Evolutionary conservation across 2,797 vertebrate species (phyloP).

Genomic region (Poliocrania exsul): DNA sequence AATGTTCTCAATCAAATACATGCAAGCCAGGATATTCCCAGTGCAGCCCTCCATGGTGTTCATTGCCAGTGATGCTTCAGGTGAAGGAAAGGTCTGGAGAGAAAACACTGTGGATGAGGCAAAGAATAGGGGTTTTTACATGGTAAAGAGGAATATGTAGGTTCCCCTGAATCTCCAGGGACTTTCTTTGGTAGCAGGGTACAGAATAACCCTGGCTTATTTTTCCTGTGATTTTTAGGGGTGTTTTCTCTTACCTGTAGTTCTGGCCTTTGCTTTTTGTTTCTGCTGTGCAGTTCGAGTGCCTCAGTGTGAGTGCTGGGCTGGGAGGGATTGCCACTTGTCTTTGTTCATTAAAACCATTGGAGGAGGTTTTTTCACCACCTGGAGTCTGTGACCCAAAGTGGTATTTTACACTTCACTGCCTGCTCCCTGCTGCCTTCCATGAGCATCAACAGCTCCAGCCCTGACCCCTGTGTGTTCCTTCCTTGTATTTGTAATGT

Average conservation of each 20-base stretch:
- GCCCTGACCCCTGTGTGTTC: background rate
- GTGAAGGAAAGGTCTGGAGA: background rate
- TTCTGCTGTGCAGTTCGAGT: background rate
- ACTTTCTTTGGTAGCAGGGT: background rate
- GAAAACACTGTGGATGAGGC: accelerated
- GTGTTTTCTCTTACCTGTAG: background rate
- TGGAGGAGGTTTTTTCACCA: background rate
- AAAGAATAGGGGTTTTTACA: background rate
- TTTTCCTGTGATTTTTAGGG: background rate
- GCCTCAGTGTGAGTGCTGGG: too few species aligned
- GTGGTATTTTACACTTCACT: background rate
- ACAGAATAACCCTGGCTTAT: background rate
- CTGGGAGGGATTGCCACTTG: background rate
- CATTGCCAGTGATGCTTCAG: accelerated
- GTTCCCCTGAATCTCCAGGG: background rate
- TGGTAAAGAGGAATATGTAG: background rate
- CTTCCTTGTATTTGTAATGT: background rate
- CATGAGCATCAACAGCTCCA: background rate
- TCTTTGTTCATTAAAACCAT: background rate
- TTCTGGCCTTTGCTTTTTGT: background rate
- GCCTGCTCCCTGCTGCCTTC: background rate
- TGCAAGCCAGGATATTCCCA: background rate
- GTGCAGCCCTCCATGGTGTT: background rate
- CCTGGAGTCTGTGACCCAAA: background rate
- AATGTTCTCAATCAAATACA: background rate